Evolutionary conservation across 1,140 invertebrate species (phyloP), one percentile per base, ranked within the genome.

Genomic region (Drosophila teissieri): DNA sequence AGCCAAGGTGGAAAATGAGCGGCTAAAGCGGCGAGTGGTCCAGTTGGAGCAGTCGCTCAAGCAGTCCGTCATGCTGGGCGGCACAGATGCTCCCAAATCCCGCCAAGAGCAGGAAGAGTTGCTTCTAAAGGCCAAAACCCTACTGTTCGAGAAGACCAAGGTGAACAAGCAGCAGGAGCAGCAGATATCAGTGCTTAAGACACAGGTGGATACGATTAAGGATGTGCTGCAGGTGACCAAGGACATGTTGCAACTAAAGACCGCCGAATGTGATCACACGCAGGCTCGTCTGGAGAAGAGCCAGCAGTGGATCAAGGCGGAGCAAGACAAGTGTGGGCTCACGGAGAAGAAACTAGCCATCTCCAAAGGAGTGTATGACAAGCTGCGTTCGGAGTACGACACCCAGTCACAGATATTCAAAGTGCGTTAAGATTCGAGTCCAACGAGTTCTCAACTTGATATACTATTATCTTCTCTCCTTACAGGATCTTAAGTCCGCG

Each of bases 151-250:
- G 72, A 95, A 95, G 77, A 95, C 94, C 2, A 95, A 95, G 93
- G 93, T 95, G 73, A 94, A 94, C 55, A 95, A 95, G 78, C 96
- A 95, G 89, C 95, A 96, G 86, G 95, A 96, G 90, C 93, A 95
- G 64, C 95, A 96, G 85, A 96, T 96, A 36, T 94, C 94, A 40
- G 95, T 95, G 0, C 88, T 96, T 7, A 95, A 93, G 15, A 94
- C 94, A 31, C 96, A 96, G 84, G 95, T 96, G 3, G 91, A 94
- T 17, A 95, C 96, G 2, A 92, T 96, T 19, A 96, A 96, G 91
- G 96, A 97, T 70, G 96, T 97, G 2, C 94, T 96, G 10, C 92
- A 93, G 8, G 96, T 96, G 44, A 96, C 96, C 2, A 96, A 96
- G 80, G 95, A 96, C 77, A 92, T 97, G 54, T 91, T 96, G 14